A percentile compares a stretch with the other conserved stretches of the same genome.
Evolutionary conservation across 2,113 vertebrate genomes (phyloP).

Genomic region (Xiphophorus couchianus): DNA sequence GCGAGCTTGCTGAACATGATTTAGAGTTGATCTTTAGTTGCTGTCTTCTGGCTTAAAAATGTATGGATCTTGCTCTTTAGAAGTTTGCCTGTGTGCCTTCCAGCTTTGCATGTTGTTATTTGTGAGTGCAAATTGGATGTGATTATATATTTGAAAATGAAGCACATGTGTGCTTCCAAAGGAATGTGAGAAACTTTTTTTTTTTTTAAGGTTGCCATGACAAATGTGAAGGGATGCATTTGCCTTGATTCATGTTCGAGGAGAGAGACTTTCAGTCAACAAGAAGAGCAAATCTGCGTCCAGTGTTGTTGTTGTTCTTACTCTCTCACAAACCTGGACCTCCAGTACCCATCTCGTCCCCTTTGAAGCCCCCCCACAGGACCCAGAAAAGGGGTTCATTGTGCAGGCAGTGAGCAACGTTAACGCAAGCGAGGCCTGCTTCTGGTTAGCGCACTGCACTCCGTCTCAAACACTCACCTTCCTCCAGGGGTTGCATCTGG

Average conservation of each 20-base stretch:
- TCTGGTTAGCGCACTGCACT: slow-evolving; percentile 76
- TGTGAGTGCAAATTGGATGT: slow-evolving; percentile 67
- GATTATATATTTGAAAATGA: slow-evolving; percentile 64
- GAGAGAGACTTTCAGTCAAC: slow-evolving; percentile 35
- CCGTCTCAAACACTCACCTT: slow-evolving; percentile 79
- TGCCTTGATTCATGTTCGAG: slow-evolving; percentile 47
- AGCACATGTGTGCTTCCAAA: slow-evolving; percentile 53
- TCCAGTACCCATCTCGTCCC: slow-evolving; percentile 30
- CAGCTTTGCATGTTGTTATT: slow-evolving; percentile 65
- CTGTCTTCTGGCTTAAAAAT: slow-evolving; percentile 44
- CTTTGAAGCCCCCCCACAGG: slow-evolving; percentile 25
- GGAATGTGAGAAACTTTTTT: slow-evolving; percentile 39
- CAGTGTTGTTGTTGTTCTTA: slow-evolving; percentile 69
- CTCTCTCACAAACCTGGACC: slow-evolving; percentile 50
- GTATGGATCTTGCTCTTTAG: slow-evolving; percentile 52
- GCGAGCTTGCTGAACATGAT: slow-evolving; percentile 42
- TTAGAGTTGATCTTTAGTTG: slow-evolving; percentile 39
- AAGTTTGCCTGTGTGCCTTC: slow-evolving; percentile 55
- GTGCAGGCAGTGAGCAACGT: slow-evolving; percentile 67
- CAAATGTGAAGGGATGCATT: slow-evolving; percentile 25
- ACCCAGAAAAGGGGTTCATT: slow-evolving; percentile 79
- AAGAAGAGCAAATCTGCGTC: slow-evolving; percentile 52
- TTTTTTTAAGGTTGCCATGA: slow-evolving; percentile 31
- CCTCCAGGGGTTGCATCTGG: slow-evolving; percentile 84
- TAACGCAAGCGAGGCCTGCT: slow-evolving; percentile 68